These are phyloP conservation scores for Ferrisia virgata DNA, from an alignment of 2,888 invertebrate genomes.

Conservation along the genomic window DNA sequence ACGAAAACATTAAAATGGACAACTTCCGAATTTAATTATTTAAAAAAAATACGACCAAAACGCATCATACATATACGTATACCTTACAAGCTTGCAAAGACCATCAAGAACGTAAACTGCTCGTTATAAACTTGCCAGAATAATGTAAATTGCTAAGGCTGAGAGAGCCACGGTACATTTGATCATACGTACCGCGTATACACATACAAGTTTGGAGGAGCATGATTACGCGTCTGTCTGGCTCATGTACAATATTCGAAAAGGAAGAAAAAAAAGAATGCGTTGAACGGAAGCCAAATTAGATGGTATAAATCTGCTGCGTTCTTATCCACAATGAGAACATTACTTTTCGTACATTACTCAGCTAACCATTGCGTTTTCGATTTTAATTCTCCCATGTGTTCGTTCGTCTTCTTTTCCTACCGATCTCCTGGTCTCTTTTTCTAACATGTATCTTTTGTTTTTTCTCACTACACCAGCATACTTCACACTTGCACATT, in stretches of 20 bases:
- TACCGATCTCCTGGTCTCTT: background rate
- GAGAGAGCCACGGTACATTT: slow-evolving; percentile 36
- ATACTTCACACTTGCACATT: background rate
- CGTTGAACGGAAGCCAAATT: slow-evolving; percentile 43
- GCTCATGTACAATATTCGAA: slow-evolving; percentile 37
- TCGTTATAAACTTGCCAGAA: background rate
- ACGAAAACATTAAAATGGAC: background rate
- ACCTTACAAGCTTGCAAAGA: background rate
- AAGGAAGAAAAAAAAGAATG: slow-evolving; percentile 25
- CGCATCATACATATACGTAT: background rate
- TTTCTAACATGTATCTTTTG: background rate
- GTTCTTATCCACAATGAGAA: slow-evolving; percentile 41
- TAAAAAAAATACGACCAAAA: background rate
- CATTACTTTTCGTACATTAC: slow-evolving; percentile 36
- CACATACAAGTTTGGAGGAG: background rate
- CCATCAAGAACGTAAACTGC: background rate
- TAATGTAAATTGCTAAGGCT: slow-evolving; percentile 3
- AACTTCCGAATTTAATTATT: slow-evolving; percentile 8
- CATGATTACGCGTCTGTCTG: slow-evolving; percentile 31
- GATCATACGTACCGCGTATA: background rate
- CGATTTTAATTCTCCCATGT: slow-evolving; percentile 36
- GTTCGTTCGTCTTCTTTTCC: slow-evolving; percentile 4
- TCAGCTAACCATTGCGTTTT: background rate
- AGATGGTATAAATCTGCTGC: slow-evolving; percentile 41
- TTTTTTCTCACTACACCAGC: background rate